Conservation (phyloP, 2,797 vertebrate species). For the Phrynocephalus guinanensis region DNA sequence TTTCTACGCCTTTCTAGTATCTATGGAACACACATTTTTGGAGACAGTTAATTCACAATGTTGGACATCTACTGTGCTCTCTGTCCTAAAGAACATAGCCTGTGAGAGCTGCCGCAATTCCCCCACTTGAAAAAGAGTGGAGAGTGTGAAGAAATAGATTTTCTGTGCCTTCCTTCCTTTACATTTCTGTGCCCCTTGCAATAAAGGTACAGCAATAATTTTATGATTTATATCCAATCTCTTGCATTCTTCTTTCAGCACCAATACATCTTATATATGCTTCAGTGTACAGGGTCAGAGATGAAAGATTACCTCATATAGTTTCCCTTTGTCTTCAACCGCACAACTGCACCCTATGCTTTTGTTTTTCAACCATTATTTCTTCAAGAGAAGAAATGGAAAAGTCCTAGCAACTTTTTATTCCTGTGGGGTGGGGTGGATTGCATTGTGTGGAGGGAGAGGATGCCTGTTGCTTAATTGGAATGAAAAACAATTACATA, state of each 20-base stretch:
- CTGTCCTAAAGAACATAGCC: not conserved
- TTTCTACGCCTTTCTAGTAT: not conserved
- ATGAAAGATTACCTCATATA: conserved; percentile 37
- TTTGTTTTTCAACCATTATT: conserved; percentile 9
- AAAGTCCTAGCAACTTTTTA: not conserved
- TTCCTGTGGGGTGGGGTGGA: not conserved
- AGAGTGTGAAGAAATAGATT: conserved; percentile 6
- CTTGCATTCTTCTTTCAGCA: conserved; percentile 23
- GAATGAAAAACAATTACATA: not conserved
- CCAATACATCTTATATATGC: conserved; percentile 34
- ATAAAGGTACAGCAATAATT: conserved; percentile 36
- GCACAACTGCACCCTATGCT: not conserved
- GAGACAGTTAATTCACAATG: not conserved
- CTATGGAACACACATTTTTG: not conserved
- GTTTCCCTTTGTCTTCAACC: conserved; percentile 30
- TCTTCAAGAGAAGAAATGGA: not conserved
- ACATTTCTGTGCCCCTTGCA: conserved; percentile 14
- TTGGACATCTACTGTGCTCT: not conserved
- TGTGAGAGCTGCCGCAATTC: not conserved
- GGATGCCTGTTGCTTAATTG: not conserved
- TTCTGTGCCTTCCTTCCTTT: conserved; percentile 11
- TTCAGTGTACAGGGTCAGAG: conserved; percentile 26
- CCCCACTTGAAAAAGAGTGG: not conserved
- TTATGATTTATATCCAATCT: conserved; percentile 40
- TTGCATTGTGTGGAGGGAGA: not conserved